Evolutionary conservation across 2,888 invertebrate genomes (phyloP).

Genomic region (Drosophila stalkeri): DNA sequence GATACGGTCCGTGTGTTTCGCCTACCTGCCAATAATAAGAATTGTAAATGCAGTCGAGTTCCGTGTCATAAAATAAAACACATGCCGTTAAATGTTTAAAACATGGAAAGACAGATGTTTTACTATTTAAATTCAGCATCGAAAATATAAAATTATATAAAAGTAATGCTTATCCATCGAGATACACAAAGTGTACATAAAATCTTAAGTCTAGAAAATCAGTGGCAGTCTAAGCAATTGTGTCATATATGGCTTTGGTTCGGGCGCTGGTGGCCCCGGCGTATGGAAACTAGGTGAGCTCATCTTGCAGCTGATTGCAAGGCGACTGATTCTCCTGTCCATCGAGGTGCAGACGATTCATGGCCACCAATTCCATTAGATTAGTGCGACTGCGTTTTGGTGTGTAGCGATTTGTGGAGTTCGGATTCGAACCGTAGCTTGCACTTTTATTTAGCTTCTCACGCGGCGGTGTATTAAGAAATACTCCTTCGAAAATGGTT

Average conservation of each 20-base stretch:
- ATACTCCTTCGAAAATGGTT: conserved; percentile 84
- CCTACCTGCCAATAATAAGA: conserved; percentile 11
- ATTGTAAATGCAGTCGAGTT: not conserved
- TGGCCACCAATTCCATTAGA: conserved; percentile 73
- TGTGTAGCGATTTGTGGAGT: conserved; percentile 40
- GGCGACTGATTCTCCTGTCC: conserved; percentile 79
- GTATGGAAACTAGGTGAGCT: conserved; percentile 32
- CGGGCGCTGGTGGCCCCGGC: not conserved
- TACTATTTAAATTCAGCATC: conserved; percentile 37
- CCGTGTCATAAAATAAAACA: conserved; percentile 21
- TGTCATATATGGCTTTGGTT: conserved; percentile 61
- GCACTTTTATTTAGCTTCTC: conserved; percentile 46
- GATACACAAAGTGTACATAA: conserved; percentile 68
- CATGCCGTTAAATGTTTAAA: conserved; percentile 58
- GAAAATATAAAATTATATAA: conserved; percentile 38
- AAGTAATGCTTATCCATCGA: conserved; percentile 33
- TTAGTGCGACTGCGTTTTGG: conserved; percentile 65
- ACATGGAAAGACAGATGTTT: conserved; percentile 75
- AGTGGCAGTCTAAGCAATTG: conserved; percentile 49
- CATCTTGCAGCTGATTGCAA: conserved; percentile 27
- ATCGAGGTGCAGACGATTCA: conserved; percentile 68
- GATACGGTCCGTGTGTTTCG: not conserved
- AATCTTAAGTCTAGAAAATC: conserved; percentile 54
- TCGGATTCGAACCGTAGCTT: conserved; percentile 26
- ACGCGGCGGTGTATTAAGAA: conserved; percentile 83